Evolutionary conservation across 2,797 vertebrate genomes (phyloP).

Genomic region (Benthosema pterotum): DNA sequence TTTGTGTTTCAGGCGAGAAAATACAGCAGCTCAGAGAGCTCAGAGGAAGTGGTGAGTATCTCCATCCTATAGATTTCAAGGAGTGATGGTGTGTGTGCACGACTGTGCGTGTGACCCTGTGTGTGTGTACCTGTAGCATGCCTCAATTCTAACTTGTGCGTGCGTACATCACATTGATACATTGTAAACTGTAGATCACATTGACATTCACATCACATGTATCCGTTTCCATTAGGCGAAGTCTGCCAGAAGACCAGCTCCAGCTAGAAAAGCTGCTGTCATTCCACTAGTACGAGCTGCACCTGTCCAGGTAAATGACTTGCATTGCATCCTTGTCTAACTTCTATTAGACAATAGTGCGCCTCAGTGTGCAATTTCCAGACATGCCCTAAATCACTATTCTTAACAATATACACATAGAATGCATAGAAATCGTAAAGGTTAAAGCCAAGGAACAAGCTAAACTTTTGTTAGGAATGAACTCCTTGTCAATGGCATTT

Average conservation of each 20-base stretch:
- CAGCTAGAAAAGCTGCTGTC: constrained; percentile 15
- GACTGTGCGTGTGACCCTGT: not conserved
- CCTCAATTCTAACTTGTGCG: not conserved
- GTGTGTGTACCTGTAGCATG: no score
- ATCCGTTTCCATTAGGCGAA: constrained; percentile 37
- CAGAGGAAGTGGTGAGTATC: constrained; percentile 76
- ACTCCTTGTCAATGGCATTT: no score
- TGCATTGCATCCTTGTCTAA: not conserved
- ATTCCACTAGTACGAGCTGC: constrained; percentile 18
- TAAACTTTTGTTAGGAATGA: no score
- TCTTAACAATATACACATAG: no score
- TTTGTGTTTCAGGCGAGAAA: constrained; percentile 64
- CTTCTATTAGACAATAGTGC: no score
- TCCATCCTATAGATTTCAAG: not conserved
- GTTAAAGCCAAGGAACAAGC: no score
- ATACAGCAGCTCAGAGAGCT: constrained; percentile 79
- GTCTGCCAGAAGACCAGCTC: constrained; percentile 24
- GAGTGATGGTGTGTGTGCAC: not conserved
- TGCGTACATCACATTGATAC: not conserved
- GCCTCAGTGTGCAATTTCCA: no score
- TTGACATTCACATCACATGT: no score
- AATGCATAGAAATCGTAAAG: no score
- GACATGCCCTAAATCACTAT: no score
- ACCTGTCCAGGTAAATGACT: constrained; percentile 57
- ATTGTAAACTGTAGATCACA: no score